Base-by-base conservation (phyloP, 2,113 vertebrate genomes). In the Apaloderma vittatum region DNA sequence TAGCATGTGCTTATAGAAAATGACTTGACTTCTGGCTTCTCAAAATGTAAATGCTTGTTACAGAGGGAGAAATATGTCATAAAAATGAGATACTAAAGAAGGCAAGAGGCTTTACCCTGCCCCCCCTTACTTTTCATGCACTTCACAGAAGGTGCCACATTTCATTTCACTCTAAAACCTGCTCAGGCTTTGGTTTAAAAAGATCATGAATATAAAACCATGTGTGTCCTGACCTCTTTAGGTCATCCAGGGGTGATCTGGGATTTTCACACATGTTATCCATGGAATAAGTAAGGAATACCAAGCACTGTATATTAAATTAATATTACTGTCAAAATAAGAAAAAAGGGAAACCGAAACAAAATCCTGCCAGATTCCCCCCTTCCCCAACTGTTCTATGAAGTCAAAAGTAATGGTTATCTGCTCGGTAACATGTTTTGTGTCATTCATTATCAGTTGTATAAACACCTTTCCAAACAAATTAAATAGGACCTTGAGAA, bases 51-150 rank as follows among this genome's bases (percentile, higher is more conserved):
- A 88, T 80, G 62, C 63, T 89, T 36, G 59, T 48, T 55, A 63
- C 6, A 86, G 76, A 75, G 37, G 51, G 37, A 93, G 52, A 91
- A 91, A 55, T 72, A 54, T 27, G 54, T 55, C 79, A 93, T 54
- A 65, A 83, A 86, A 91, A 51, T 24, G 24, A 93, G 57, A 86
- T 16, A 58, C 26, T 76, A 62, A 91, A 89, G 79, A 91, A 94
- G 79, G 62, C 37, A 93, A 79, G 77, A 70, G 34, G 57, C 46
- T 76, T 52, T 75, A 30, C n/a, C 32, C 43, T 20, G 23, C 54
- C 3, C 14, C 19, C 36, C 14, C n/a, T 52, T 73, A 57, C 26
- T 82, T 84, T 26, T 66, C 27, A 68, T 57, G 59, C 58, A 89
- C 45, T 83, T 79, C 63, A 89, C 76, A 76, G 68, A 75, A 45